Evolutionary conservation across 2,113 vertebrate species (phyloP), one percentile per base, ranked within the genome.

Genomic region (Neolamprologus ventralis): DNA sequence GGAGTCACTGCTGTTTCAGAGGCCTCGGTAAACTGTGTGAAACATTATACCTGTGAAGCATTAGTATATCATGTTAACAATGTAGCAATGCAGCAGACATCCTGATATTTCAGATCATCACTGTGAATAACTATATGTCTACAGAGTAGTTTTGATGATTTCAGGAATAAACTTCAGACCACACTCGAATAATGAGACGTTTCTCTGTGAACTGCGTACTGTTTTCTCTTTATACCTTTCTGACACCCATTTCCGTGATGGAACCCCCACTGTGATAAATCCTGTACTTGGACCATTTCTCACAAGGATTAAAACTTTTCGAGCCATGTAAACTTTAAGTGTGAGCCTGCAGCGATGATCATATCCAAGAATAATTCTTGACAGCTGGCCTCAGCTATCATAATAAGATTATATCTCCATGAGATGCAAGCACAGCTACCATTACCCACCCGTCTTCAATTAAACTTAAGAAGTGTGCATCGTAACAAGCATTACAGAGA

Each of bases 341-440:
- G 28, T 71, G 11, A 86, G 75, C 82, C 88, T 45, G 10, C 54
- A 55, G 80, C 85, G 53, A 91, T 89, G 35, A 91, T 89, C 81
- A 90, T 90, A 86, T 82, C 87, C 63, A 88, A 88, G 83, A 90
- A 80, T 88, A 89, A 87, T 84, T 90, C 81, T 68, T 91, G 89
- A 89, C 89, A 92, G 63, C 73, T 21, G 26, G 78, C 33, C 65
- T 80, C 88, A 85, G 53, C 68, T 5, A 40, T 80, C 73, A 75
- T 89, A 79, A 89, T 71, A 71, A 84, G 88, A 94, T 91, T 86
- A 89, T n/a, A 90, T 89, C 87, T 89, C 53, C 51, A 83, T 57
- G 78, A 85, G 84, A 83, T 86, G 80, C 55, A 57, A 91, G 79
- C 71, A 53, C 28, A 68, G 75, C 81, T 53, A 49, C 45, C 11